Evolutionary conservation across 2,888 invertebrate species (phyloP), one percentile per base, ranked within the genome.

Genomic region (Pristionchus maxplancki): DNA sequence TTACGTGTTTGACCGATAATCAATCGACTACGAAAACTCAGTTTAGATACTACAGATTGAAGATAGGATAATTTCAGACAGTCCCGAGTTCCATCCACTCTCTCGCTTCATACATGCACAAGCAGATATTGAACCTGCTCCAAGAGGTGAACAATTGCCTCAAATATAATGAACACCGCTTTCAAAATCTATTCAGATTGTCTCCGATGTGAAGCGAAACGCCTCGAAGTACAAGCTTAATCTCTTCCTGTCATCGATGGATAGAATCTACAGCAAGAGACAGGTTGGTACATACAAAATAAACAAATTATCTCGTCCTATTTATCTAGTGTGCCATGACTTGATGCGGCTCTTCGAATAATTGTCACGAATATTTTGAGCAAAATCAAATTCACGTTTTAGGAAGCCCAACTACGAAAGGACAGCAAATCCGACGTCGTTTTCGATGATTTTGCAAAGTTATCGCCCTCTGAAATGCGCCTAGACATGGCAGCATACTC

Each of bases 181-280:
- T n/a, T n/a, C n/a, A n/a, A n/a, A n/a, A n/a, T 24, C 17, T 15
- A 24, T 71, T 11, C 50, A 86, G 86, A 50, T 86, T 15, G 64
- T 64, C 17, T 37, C 87, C 17, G 87, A 87, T 53, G 78, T 81
- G 37, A 74, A 58, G 58, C 34, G 37, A 13, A 78, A 74, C 40
- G 74, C 58, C 11, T 53, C 74, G 1, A 87, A 87, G 48, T 87
- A 87, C 87, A 87, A 87, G 34, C 58, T 87, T 58, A 28, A 28
- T 24, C 78, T 87, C 40, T 87, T 87, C 78, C n/a, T 44, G n/a
- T 28, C 74, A n/a, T 87, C 87, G 17, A 87, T 87, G 50, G 40
- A 87, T 1, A 44, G 31, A 40, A 87, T 87, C 20, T 87, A 78
- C 40, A 48, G 87, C 13, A 53, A 15, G 15, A 31, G 87, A 87